A percentile compares a stretch with the other conserved stretches of the same genome.
These are phyloP conservation scores for Cygnus olor DNA, from an alignment of 2,797 vertebrate species.

Conservation along the genomic window DNA sequence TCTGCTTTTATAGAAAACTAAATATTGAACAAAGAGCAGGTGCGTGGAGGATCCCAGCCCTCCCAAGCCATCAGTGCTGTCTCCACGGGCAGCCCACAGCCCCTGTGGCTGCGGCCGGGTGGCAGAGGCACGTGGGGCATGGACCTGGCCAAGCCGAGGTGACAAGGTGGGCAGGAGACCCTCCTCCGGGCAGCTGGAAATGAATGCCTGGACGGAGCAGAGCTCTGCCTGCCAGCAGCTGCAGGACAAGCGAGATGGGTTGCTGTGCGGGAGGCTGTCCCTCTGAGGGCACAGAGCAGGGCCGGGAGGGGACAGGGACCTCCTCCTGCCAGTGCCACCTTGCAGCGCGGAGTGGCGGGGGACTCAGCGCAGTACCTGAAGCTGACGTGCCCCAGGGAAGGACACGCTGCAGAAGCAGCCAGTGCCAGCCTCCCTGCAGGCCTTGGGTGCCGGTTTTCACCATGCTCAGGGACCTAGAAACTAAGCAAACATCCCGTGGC, in stretches of 20 bases:
- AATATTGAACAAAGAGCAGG: constrained; percentile 45
- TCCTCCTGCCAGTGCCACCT: background rate
- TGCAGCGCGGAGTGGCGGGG: background rate
- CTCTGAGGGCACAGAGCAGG: background rate
- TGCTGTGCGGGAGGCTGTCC: background rate
- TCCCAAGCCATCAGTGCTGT: background rate
- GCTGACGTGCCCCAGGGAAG: background rate
- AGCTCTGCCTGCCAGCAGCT: background rate
- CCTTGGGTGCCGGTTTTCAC: background rate
- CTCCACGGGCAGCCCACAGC: background rate
- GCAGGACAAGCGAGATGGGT: background rate
- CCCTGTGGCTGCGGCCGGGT: background rate
- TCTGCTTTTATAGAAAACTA: constrained; percentile 38
- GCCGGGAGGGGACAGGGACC: background rate
- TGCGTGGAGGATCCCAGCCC: background rate
- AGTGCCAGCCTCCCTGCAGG: background rate
- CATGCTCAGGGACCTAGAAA: background rate
- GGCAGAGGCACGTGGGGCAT: background rate
- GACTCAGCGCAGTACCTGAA: rapidly evolving
- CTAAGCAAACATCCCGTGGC: background rate
- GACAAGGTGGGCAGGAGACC: background rate
- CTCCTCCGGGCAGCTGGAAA: background rate
- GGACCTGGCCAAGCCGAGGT: background rate
- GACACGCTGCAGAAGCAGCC: rapidly evolving
- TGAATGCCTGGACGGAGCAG: background rate